Evolutionary conservation across 1,140 invertebrate genomes (phyloP), one percentile per base, ranked within the genome.

Genomic region (Drosophila lowei): DNA sequence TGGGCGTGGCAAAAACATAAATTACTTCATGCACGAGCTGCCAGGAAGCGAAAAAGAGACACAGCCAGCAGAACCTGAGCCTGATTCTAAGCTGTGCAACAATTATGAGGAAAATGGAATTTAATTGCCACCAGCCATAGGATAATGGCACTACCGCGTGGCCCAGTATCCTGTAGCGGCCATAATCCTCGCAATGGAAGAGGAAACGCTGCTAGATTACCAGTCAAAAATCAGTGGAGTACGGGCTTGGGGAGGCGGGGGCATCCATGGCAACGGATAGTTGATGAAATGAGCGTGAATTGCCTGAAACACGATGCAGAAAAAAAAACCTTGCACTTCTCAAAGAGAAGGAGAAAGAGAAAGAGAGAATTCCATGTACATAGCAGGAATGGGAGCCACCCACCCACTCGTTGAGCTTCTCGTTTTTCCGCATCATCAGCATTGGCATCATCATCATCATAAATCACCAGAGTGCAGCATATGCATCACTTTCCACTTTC

Each of bases 391-490:
- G 34, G 3, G 11, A 38, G 11, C 34, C 34, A 13, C 34, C 0
- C 3, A 2, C 28, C 34, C 18, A 55, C 30, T n/a, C 66, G 48
- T 21, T 23, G 44, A 46, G 58, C 44, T 15, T 38, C 41, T 52
- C 46, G 41, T 47, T 56, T 73, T 55, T 73, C 67, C 38, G 48
- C 49, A 68, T 50, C 70, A 62, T 61, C 44, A 42, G 49, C 52
- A 72, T 72, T 62, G 72, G 76, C 68, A 56, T 79, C 73, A 73
- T 77, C 74, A 85, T 86, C 73, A 75, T 66, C 83, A 86, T 86
- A 86, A 86, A 86, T 86, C 81, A 88, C 50, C 66, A 65, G 73
- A 78, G 68, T 88, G 83, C 83, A 88, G 77, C 81, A 88, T 72
- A 77, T 86, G 81, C 83, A 86, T 65, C 81, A 86, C 77, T 72